Base-by-base conservation (phyloP, 2,888 invertebrate species). In the Meandrusa payeni region DNA sequence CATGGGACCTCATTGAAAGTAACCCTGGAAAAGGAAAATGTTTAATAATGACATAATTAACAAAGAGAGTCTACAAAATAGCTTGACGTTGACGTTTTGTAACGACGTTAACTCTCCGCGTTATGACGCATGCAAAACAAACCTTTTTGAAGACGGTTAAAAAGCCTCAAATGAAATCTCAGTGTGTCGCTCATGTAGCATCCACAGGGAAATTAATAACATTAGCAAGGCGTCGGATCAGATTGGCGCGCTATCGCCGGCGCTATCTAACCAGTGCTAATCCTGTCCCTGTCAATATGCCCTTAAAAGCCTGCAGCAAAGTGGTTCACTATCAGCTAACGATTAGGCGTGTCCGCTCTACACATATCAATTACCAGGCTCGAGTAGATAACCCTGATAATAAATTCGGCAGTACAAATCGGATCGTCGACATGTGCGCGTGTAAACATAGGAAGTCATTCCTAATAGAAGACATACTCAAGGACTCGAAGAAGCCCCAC, bases 321-420 rank as follows among this genome's bases (percentile, higher is more conserved):
- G 41, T 36, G 32, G 19, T 23, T 39, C 29, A 36, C 36, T 37
- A 45, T 47, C 45, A 22, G 24, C 38, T 11, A 20, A 34, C 76
- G 78, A 82, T 80, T 76, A 79, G 66, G 64, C 51, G 61, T 69
- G 70, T 76, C 80, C 81, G 81, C 80, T 81, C 78, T 81, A 78
- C 76, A 79, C 79, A 79, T 82, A 85, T 83, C 85, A 83, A 86
- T 85, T 85, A 82, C 69, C 58, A 56, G 57, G 54, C 57, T 67
- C 61, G 60, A 64, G 61, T 66, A 68, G 75, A 75, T 77, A 76
- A 71, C 64, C 60, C 60, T 51, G 79, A 81, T 83, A 81, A 79
- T 56, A 56, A 66, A 65, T 80, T 79, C 69, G 77, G 69, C 82
- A 83, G 83, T 83, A 53, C 59, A 54, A 54, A 66, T 48, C 66